A percentile compares a stretch with the other conserved stretches of the same genome.
Evolutionary conservation across 1,140 invertebrate species (phyloP).

Genomic region (Phortica variegata): DNA sequence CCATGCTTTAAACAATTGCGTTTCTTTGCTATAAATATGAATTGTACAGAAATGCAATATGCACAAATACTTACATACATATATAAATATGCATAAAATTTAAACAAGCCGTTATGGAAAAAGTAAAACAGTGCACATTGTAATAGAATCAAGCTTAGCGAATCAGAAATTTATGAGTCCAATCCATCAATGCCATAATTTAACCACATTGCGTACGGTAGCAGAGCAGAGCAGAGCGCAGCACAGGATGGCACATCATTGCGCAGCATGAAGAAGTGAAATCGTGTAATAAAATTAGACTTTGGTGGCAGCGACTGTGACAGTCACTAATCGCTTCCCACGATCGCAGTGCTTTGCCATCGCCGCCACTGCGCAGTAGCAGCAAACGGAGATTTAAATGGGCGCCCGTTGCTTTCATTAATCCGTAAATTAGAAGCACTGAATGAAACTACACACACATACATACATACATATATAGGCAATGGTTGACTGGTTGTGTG

Average conservation of each 20-base stretch:
- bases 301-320: slow-evolving; percentile 9
- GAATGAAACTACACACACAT: slow-evolving; percentile 36
- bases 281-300: background rate
- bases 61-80: background rate
- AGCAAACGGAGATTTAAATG: slow-evolving; percentile 38
- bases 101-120: slow-evolving; percentile 25
- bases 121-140: too few species aligned
- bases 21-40: too few species aligned
- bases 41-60: too few species aligned
- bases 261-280: background rate
- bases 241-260: slow-evolving; percentile 4
- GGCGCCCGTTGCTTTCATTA: slow-evolving; percentile 53
- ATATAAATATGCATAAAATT: slow-evolving; percentile 36
- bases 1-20: too few species aligned
- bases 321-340: slow-evolving; percentile 48
- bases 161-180: slow-evolving; percentile 51
- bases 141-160: slow-evolving; percentile 41
- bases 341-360: slow-evolving; percentile 38
- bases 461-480: too few species aligned
- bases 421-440: slow-evolving; percentile 53
- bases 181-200: slow-evolving; percentile 45
- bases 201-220: slow-evolving; percentile 8
- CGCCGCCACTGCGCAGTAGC: too few species aligned
- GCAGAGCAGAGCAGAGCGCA: too few species aligned
- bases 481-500: slow-evolving; percentile 5